Evolutionary conservation across 2,888 invertebrate genomes (phyloP).

Genomic region (Dicyrtomina minuta): DNA sequence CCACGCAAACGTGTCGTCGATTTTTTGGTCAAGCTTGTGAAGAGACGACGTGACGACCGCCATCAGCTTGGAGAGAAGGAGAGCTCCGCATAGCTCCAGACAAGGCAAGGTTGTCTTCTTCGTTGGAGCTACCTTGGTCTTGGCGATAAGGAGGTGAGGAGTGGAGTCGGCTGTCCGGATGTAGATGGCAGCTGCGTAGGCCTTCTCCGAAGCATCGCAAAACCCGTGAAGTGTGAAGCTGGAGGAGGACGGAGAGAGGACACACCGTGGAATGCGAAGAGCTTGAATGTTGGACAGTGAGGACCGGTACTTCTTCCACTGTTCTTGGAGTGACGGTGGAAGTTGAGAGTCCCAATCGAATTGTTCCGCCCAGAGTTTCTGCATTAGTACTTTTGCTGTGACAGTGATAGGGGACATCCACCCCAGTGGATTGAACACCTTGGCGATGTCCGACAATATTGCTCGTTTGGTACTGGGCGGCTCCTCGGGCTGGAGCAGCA

Average conservation of each 20-base stretch:
- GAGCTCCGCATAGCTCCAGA: constrained; percentile 51
- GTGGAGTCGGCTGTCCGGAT: background rate
- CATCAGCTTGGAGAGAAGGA: constrained; percentile 43
- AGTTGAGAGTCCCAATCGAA: constrained; percentile 46
- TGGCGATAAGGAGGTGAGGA: constrained; percentile 37
- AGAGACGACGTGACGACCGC: constrained; percentile 30
- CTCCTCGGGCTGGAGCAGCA: background rate
- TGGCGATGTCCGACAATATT: too few species aligned
- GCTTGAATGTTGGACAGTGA: background rate
- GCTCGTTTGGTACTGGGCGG: constrained; percentile 41
- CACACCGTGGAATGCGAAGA: background rate
- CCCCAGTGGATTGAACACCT: too few species aligned
- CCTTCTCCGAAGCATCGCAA: too few species aligned
- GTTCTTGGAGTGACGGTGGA: background rate
- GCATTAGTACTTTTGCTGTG: constrained; percentile 49
- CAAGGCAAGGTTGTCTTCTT: constrained; percentile 43
- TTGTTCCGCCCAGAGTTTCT: constrained; percentile 47
- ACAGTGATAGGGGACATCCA: constrained; percentile 47
- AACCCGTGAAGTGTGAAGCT: constrained; percentile 10
- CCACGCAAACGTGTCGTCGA: constrained; percentile 39
- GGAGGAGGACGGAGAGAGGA: background rate
- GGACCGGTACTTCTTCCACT: background rate
- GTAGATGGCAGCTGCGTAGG: constrained; percentile 19
- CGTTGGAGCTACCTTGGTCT: constrained; percentile 48
- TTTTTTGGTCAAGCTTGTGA: too few species aligned